Evolutionary conservation across 53 echinoderm and acorn worm genomes (phyloP), one percentile per base, ranked within the genome.

Genomic region (Echinarachnius parma): DNA sequence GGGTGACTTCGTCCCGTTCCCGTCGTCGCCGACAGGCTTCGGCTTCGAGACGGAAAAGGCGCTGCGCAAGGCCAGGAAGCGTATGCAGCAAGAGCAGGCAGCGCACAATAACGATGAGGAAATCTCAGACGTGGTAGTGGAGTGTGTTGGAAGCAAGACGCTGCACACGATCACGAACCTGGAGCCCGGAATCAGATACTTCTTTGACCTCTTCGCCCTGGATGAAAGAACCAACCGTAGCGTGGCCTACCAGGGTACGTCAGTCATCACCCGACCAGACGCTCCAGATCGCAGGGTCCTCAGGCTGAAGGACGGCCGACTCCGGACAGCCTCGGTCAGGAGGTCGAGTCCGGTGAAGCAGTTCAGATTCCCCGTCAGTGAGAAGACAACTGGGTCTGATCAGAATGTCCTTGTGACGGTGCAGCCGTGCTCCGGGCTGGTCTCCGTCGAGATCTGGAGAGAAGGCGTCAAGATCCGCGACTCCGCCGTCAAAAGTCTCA

Each of bases 141-240:
- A 96, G 60, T 96, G 96, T 22, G 87, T 96, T 25, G 96, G 96
- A 0, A 63, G 74, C 47, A 96, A 96, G 35, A 96, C 84, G 0
- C 80, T 84, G 27, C 96, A 96, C 83, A 96, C 91, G 13, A 78
- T 87, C 61, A 96, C 87, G 19, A 84, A 96, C 62, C 62, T 96
- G 31, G 79, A 81, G 30, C 87, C 96, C 19, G 91, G 72, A 4
- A 76, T 68, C 39, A 74, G 61, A 4, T 96, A 96, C 46, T 96
- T 81, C 76, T 78, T 96, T 44, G 96, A 96, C 59, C 77, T 96
- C 11, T 96, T 96, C 35, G 96, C 96, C 2, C 80, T 96, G 29
- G 87, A 96, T 46, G 82, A 86, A 23, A 61, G 54, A 21, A 96
- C 78, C 19, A 96, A 96, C 66, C 60, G 85, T 25, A 96, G 96